Evolutionary conservation across 2,113 vertebrate genomes (phyloP), one percentile per base, ranked within the genome.

Genomic region (Phodopus roborovskii): DNA sequence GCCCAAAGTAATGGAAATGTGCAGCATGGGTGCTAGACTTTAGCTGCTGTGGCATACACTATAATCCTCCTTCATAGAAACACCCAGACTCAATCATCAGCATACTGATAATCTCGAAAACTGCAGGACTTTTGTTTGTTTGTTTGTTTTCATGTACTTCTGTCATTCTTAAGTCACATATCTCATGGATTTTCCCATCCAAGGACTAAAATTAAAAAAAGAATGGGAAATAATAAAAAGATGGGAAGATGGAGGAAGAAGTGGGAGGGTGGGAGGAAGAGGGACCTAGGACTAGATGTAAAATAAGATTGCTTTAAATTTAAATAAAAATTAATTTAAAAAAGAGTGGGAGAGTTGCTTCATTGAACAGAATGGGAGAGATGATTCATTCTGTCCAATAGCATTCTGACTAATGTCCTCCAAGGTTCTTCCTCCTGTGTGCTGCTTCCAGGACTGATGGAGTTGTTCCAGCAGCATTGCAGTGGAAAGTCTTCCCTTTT

Each of bases 401-500:
- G 5, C 0, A 30, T 68, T 50, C 19, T 83, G 36, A 26, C 36
- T 10, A 3, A 39, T 50, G 30, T 53, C 36, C 30, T 64, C 12
- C 16, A 0, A 9, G 4, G 9, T 12, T 0, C 10, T n/a, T 1
- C 58, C 86, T 62, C 6, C 58, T 3, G 3, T 45, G 53, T 13
- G 78, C 6, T 71, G 22, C 30, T 48, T 7, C 9, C 3, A 7
- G 16, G 5, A 4, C 3, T 50, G 50, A 1, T 3, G 68, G 39
- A 82, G 2, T 77, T 71, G 17, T 39, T 45, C 7, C 0, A 5
- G 24, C 0, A 4, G 6, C 58, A 17, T 15, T 15, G 0, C 0
- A 7, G 2, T 11, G 6, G 11, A 20, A 13, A 22, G 2, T 85
- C 20, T 66, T 86, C 24, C 24, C 33, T 86, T n/a, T 6, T 62